A percentile compares a stretch with the other conserved stretches of the same genome.
phyloP scores from a whole-genome alignment of 1,140 invertebrate genomes.

The Drosophila melanica region DNA sequence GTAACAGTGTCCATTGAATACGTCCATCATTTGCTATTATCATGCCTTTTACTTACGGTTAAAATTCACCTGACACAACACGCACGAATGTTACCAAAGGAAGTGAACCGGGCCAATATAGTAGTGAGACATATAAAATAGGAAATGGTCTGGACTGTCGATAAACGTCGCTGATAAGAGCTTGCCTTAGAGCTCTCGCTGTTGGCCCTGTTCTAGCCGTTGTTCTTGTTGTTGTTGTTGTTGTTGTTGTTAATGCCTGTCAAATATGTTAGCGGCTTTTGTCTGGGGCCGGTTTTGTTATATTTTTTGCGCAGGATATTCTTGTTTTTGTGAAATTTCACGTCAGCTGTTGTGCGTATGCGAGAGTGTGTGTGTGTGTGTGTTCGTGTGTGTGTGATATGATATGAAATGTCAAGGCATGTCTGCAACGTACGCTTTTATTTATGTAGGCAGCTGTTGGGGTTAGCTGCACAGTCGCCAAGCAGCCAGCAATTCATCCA shows the following conservation, averaged over 20 bases:
- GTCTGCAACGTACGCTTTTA: constrained; percentile 63
- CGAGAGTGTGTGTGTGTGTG: constrained; percentile 18
- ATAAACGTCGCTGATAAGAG: constrained; percentile 44
- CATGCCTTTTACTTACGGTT: neutral
- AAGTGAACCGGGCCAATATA: neutral
- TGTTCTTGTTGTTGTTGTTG: constrained; percentile 8
- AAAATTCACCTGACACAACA: constrained; percentile 8
- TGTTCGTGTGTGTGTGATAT: constrained; percentile 19
- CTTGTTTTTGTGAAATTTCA: constrained; percentile 45
- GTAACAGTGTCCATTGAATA: neutral
- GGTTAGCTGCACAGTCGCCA: constrained; percentile 64
- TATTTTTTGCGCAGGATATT: constrained; percentile 31
- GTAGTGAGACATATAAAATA: constrained; percentile 37
- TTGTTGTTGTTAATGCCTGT: constrained; percentile 39
- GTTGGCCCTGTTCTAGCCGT: constrained; percentile 6
- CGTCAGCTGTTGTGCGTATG: constrained; percentile 20
- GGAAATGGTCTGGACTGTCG: constrained; percentile 41
- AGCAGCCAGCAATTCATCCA: constrained; percentile 27
- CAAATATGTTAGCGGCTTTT: constrained; percentile 26
- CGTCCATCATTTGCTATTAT: neutral
- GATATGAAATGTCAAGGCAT: constrained; percentile 77
- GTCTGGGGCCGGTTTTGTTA: constrained; percentile 37
- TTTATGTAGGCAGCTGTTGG: constrained; percentile 68
- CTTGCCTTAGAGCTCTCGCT: constrained; percentile 11
- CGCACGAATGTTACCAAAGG: constrained; percentile 2